Evolutionary conservation across 2,113 vertebrate genomes (phyloP).

Genomic region (Maccullochella peelii): DNA sequence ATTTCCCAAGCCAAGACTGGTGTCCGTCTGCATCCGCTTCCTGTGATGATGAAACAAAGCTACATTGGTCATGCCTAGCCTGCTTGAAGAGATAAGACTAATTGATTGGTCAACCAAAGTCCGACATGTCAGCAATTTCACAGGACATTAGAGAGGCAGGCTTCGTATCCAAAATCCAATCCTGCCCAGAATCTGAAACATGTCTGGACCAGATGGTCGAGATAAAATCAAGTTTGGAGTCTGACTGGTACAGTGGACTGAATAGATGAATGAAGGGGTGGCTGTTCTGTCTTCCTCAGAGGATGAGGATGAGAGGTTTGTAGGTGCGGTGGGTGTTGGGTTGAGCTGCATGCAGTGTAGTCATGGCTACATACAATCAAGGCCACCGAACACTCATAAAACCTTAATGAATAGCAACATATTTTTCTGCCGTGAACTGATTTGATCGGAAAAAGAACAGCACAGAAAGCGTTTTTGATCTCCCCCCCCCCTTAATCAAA

Average conservation of each 20-base stretch:
- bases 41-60: slow-evolving; percentile 45
- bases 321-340: slow-evolving; percentile 64
- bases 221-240: slow-evolving; percentile 15
- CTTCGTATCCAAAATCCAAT: slow-evolving; percentile 51
- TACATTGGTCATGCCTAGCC: slow-evolving; percentile 47
- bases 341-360: slow-evolving; percentile 76
- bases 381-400: slow-evolving; percentile 30
- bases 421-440: slow-evolving; percentile 27
- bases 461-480: slow-evolving; percentile 2
- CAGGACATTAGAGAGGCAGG: slow-evolving; percentile 58
- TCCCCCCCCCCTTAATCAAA: slow-evolving; percentile 30
- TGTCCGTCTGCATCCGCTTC: slow-evolving; percentile 23
- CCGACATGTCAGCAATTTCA: slow-evolving; percentile 67
- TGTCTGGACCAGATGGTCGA: slow-evolving; percentile 50
- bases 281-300: slow-evolving; percentile 61
- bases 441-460: slow-evolving; percentile 18
- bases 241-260: slow-evolving; percentile 9
- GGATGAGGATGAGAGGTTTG: slow-evolving; percentile 80
- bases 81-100: slow-evolving; percentile 52
- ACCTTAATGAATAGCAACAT: slow-evolving; percentile 14
- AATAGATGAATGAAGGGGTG: slow-evolving; percentile 27
- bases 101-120: slow-evolving; percentile 62
- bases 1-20: slow-evolving; percentile 10
- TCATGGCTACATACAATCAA: slow-evolving; percentile 44
- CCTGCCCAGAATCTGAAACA: slow-evolving; percentile 50